Conservation (phyloP, 2,888 invertebrate genomes). For the Mesorhabditis sp. region DNA sequence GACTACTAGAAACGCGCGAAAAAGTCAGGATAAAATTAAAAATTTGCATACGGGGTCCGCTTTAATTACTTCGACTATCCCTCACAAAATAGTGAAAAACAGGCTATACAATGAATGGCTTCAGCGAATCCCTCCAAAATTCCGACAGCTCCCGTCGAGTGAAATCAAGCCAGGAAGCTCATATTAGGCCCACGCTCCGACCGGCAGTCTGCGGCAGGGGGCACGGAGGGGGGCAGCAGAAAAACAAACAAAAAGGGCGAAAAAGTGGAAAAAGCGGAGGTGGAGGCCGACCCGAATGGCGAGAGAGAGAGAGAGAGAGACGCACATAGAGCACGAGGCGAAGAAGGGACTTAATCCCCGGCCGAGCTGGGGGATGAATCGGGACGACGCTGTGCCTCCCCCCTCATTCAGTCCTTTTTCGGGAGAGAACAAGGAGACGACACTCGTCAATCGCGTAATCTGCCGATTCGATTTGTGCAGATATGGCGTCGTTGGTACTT, state of each 20-base stretch:
- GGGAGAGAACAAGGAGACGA: slow-evolving; percentile 11
- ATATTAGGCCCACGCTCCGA: background rate
- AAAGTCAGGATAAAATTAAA: too few relatives aligned
- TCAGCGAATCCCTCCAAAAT: too few relatives aligned
- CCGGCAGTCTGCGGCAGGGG: slow-evolving; percentile 8
- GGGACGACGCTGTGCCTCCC: slow-evolving; percentile 11
- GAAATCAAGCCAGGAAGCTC: background rate
- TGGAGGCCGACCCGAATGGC: slow-evolving; percentile 3
- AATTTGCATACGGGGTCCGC: background rate
- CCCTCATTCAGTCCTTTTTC: slow-evolving; percentile 17
- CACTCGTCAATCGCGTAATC: background rate
- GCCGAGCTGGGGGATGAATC: background rate
- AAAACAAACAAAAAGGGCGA: slow-evolving; percentile 4
- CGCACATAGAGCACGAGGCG: background rate
- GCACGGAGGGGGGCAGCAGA: slow-evolving; percentile 9
- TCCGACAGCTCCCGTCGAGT: background rate
- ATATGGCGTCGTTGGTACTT: too few relatives aligned
- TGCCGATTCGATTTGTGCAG: too few relatives aligned
- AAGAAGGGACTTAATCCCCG: too few relatives aligned
- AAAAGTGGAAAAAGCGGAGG: slow-evolving; percentile 3
- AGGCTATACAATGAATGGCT: background rate
- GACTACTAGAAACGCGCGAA: too few relatives aligned
- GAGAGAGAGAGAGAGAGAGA: slow-evolving; percentile 6
- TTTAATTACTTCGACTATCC: background rate
- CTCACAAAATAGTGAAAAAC: background rate